phyloP scores from a whole-genome alignment of 23 tunicate genomes.

The Diplosoma virens region DNA sequence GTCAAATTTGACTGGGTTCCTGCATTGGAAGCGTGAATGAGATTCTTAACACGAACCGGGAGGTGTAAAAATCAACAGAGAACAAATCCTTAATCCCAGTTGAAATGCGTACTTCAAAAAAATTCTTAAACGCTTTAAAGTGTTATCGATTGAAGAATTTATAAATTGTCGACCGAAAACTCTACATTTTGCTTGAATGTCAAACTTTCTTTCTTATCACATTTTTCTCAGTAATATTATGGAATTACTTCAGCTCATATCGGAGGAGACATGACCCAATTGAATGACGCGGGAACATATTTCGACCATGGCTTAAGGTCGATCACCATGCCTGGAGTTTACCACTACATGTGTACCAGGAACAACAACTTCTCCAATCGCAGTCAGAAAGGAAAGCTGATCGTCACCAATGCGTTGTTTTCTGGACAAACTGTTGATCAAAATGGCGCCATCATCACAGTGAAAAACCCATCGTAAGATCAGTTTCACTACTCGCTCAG shows the following conservation, averaged over 20 bases:
- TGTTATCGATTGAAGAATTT: no score
- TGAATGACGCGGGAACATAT: slow-evolving; percentile 89
- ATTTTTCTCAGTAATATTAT: background rate
- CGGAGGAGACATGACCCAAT: slow-evolving; percentile 84
- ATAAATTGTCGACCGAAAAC: no score
- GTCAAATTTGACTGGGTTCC: no score
- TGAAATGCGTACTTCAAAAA: no score
- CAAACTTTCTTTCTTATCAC: no score
- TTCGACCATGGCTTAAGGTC: slow-evolving; percentile 60
- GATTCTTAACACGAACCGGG: no score
- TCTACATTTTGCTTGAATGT: no score
- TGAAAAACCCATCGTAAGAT: slow-evolving; percentile 24
- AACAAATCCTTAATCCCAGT: no score
- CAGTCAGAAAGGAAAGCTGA: slow-evolving; percentile 88
- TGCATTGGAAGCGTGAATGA: no score
- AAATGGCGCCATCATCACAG: slow-evolving; percentile 36
- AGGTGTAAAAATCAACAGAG: no score
- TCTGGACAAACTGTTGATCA: slow-evolving; percentile 32
- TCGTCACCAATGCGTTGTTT: slow-evolving; percentile 23
- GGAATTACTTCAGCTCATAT: slow-evolving; percentile 42
- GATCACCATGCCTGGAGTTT: slow-evolving; percentile 57
- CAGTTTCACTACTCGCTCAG: no score
- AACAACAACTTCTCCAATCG: slow-evolving; percentile 96
- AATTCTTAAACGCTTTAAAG: no score
- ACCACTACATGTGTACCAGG: slow-evolving; percentile 85